Base-by-base conservation (phyloP, 2,113 vertebrate genomes). In the Apteryx mantelli region DNA sequence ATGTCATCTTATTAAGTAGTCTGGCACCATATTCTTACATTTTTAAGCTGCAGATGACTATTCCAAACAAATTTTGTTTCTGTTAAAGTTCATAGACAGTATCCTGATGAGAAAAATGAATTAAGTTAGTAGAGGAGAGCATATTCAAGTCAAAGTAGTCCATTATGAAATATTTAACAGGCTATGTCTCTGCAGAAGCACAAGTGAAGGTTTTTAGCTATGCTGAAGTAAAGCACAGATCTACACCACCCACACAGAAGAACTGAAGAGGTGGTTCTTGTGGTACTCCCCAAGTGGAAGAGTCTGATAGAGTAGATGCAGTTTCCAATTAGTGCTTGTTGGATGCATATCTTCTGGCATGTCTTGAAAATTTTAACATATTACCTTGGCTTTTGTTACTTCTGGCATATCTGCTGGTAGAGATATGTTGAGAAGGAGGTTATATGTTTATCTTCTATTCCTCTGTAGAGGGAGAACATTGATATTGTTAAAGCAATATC, bases 181-280 rank as follows among this genome's bases (percentile, higher is more conserved):
- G 4, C 20, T 91, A 4, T 11, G 25, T 81, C 10, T 4, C 42
- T 84, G 4, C 46, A 70, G 44, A 84, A 87, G 40, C 46, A 34
- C 20, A 78, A 25, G 7, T 66, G 34, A 86, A 89, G 40, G 55
- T 14, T 36, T 17, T 70, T 75, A 25, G 55, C 40, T 70, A 0
- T 53, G 40, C 34, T 69, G 19, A 78, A 83, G 38, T 46, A 76
- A 52, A 68, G 24, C 14, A 11, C 19, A 34, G 12, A 34, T 69
- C 68, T 4, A 0, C 0, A 0, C 1, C 56, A 69, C 0, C 0
- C 17, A 18, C 3, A 1, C 52, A n/a, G 30, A 52, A 76, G 21
- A 73, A 13, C 24, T 82, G 34, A 9, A 16, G 60, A 24, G 18
- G 38, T 42, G 11, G 7, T 68, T 94, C 18, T 68, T 71, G 26